phyloP scores from a whole-genome alignment of 2,797 vertebrate genomes.

The Petrocephalus sullivani region DNA sequence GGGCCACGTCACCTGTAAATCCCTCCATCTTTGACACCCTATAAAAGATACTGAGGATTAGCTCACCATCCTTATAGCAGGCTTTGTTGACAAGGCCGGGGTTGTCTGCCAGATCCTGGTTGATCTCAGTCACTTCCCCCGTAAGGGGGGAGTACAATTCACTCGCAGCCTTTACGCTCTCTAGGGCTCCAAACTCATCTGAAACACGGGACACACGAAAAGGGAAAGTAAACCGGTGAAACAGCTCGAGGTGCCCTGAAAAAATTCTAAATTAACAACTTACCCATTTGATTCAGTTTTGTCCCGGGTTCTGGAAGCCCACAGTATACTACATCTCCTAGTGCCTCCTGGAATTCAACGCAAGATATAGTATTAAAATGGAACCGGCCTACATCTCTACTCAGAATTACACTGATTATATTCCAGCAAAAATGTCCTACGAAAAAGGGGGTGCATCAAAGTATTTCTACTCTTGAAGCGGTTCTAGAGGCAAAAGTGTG shows the following conservation, averaged over 20 bases:
- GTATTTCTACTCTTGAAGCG: not conserved
- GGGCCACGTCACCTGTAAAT: not conserved
- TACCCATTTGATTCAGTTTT: slow-evolving; percentile 84
- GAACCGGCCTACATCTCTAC: not conserved
- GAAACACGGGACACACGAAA: not conserved
- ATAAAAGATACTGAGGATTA: not conserved
- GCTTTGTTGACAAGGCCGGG: slow-evolving; percentile 94
- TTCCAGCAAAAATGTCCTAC: not conserved
- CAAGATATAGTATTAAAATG: not conserved
- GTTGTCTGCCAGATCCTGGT: slow-evolving; percentile 78
- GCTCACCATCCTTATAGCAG: slow-evolving; percentile 91
- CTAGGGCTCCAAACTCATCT: slow-evolving; percentile 97
- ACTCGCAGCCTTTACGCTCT: slow-evolving; percentile 97
- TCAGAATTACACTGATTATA: not conserved
- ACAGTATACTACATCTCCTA: slow-evolving; percentile 97
- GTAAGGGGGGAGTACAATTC: slow-evolving; percentile 92
- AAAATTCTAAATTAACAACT: slow-evolving; percentile 32
- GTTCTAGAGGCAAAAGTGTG: not conserved
- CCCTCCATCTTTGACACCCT: not conserved
- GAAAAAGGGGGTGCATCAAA: not conserved
- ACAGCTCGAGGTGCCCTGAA: not conserved
- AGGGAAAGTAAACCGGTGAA: not conserved
- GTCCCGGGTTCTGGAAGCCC: slow-evolving; percentile 91
- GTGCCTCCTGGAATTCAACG: slow-evolving; percentile 69
- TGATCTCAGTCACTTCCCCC: slow-evolving; percentile 87